phyloP scores from a whole-genome alignment of 1,140 invertebrate species.

The Probaryconus sp. region DNA sequence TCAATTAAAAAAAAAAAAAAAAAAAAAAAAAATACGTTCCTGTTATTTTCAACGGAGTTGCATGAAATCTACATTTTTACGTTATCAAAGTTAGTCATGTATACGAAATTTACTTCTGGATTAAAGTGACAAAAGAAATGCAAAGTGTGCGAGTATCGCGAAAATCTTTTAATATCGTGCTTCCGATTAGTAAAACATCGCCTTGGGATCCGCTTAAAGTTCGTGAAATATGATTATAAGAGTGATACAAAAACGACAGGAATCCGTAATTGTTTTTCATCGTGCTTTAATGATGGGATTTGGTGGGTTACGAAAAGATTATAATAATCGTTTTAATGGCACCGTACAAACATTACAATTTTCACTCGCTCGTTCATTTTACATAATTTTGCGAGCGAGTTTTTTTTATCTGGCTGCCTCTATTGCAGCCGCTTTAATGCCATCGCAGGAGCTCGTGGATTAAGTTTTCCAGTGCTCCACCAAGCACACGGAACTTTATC shows the following conservation, averaged over 20 bases:
- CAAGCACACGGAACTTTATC: slow-evolving; percentile 54
- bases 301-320: slow-evolving; percentile 25
- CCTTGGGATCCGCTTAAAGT: no score
- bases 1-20: no score
- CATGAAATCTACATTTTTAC: no score
- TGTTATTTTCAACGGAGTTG: no score
- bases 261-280: slow-evolving; percentile 27
- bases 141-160: no score
- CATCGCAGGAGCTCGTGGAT: slow-evolving; percentile 41
- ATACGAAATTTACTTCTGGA: no score
- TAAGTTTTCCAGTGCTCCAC: slow-evolving; percentile 54
- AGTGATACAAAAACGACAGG: slow-evolving; percentile 1
- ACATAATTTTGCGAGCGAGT: slow-evolving; percentile 41
- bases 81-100: no score
- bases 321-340: slow-evolving; percentile 52
- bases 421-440: slow-evolving; percentile 53
- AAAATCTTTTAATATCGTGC: no score
- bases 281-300: slow-evolving; percentile 43
- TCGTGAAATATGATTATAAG: no score
- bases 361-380: slow-evolving; percentile 36
- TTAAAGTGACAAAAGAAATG: no score
- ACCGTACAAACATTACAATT: slow-evolving; percentile 46
- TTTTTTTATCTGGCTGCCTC: slow-evolving; percentile 24
- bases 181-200: no score
- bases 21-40: no score